Evolutionary conservation across 2,113 vertebrate genomes (phyloP).

Genomic region (Ceuthmochares aereus): DNA sequence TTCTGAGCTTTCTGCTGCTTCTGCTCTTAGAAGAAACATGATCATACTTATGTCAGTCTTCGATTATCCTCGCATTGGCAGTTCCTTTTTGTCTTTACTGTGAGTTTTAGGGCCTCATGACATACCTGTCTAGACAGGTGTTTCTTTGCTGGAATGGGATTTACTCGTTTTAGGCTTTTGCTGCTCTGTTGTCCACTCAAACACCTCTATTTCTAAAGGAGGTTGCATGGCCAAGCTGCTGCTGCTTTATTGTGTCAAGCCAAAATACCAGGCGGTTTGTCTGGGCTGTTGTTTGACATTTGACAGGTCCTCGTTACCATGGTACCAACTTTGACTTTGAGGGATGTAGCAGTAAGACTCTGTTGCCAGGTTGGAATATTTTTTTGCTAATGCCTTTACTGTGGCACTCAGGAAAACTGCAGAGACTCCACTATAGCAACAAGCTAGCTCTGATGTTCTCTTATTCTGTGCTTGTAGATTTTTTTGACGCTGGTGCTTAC

Average conservation of each 20-base stretch:
- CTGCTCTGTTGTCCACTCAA: neutral
- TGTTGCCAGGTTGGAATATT: neutral
- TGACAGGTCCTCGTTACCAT: constrained; percentile 30
- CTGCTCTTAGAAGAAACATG: rapidly evolving
- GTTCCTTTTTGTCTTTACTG: neutral
- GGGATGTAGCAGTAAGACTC: neutral
- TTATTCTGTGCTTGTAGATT: neutral
- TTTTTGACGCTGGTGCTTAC: neutral
- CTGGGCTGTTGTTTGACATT: neutral
- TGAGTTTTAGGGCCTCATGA: neutral
- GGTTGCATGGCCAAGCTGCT: neutral
- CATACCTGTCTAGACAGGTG: neutral
- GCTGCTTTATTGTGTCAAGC: neutral
- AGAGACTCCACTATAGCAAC: neutral
- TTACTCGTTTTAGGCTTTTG: neutral
- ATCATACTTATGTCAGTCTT: neutral
- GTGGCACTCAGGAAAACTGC: neutral
- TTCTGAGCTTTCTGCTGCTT: neutral
- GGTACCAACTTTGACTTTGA: neutral
- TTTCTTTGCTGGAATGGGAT: neutral
- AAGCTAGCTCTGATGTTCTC: neutral
- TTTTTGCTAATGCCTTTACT: neutral
- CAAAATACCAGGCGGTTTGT: neutral
- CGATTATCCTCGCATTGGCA: neutral
- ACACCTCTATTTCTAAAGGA: neutral